Base-by-base conservation (phyloP, 2,888 invertebrate species). In the Sepiola atlantica region DNA sequence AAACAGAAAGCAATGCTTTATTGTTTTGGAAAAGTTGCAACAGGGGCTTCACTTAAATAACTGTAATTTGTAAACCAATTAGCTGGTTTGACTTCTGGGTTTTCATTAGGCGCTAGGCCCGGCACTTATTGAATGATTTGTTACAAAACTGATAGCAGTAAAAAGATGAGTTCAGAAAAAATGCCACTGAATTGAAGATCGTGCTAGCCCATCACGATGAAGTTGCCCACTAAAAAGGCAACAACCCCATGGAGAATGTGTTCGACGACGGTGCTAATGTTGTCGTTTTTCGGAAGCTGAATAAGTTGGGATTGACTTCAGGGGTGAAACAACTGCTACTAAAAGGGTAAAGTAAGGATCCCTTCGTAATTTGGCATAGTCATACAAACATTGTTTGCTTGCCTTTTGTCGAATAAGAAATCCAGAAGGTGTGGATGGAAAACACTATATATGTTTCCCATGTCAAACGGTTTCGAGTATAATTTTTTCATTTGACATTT, bases 161-260 rank as follows among this genome's bases (percentile, higher is more conserved):
- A n/a, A n/a, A n/a, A n/a, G n/a, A n/a, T n/a, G n/a, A n/a, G n/a
- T n/a, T n/a, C n/a, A n/a, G n/a, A n/a, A n/a, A n/a, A n/a, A n/a
- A n/a, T n/a, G n/a, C n/a, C n/a, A n/a, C n/a, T n/a, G n/a, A n/a
- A n/a, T n/a, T n/a, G 90, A 97, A 97, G 95, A 95, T 98, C 32
- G 95, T 96, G 6, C 97, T 99, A 94, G 98, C 98, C 95, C 98
- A 98, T 95, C 98, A 99, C 94, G 99, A 99, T 97, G 99, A 99
- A 97, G 98, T 99, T 61, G 99, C 99, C 8, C 99, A 99, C 97
- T 99, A 99, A 97, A 99, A 99, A 97, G 99, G 99, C 90, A 98
- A 97, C 45, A 98, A 98, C 96, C 98, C 95, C 92, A 94, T 93
- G 24, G 96, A 96, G 77, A 96, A 96, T 98, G 98, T 98, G 94